These are phyloP conservation scores for Acanthopleura granulata DNA, from an alignment of 2,888 invertebrate species.

Conservation along the genomic window DNA sequence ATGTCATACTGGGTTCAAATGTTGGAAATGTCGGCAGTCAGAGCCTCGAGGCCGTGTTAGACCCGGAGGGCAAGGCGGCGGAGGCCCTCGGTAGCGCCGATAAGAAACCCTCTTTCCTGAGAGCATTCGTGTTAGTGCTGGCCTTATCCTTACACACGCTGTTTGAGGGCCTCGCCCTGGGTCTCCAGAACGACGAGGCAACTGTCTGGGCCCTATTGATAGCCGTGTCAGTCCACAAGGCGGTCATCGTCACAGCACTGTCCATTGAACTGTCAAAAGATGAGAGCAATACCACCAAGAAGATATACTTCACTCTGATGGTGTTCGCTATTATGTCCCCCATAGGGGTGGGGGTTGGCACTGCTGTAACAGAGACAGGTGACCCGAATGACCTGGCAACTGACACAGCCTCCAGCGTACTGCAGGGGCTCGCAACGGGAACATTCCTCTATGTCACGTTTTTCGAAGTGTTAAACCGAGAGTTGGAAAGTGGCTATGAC, in stretches of 20 bases:
- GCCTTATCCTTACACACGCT: conserved; percentile 74
- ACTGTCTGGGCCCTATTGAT: conserved; percentile 62
- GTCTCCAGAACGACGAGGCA: conserved; percentile 66
- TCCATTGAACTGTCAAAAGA: conserved; percentile 70
- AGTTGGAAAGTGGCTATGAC: conserved; percentile 60
- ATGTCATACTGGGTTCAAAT: conserved; percentile 27
- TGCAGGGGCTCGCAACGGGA: conserved; percentile 88
- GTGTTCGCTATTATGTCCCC: conserved; percentile 38
- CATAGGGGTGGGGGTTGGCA: conserved; percentile 39
- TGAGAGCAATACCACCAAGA: conserved; percentile 21
- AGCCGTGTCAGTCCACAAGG: conserved; percentile 73
- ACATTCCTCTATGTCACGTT: conserved; percentile 94
- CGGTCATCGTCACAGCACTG: conserved; percentile 73
- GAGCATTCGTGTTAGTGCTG: conserved; percentile 71
- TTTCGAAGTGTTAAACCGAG: conserved; percentile 88
- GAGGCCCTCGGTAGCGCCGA: background rate
- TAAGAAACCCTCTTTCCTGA: conserved; percentile 25
- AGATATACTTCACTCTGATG: conserved; percentile 28
- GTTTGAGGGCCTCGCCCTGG: conserved; percentile 74
- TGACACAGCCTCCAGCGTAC: conserved; percentile 61
- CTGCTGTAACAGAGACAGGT: conserved; percentile 31
- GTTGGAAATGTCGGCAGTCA: conserved; percentile 20
- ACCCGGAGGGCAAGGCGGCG: background rate
- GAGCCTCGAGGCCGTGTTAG: background rate
- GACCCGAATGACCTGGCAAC: conserved; percentile 24